These are phyloP conservation scores for Cygnus olor DNA, from an alignment of 2,797 vertebrate species.

Conservation along the genomic window DNA sequence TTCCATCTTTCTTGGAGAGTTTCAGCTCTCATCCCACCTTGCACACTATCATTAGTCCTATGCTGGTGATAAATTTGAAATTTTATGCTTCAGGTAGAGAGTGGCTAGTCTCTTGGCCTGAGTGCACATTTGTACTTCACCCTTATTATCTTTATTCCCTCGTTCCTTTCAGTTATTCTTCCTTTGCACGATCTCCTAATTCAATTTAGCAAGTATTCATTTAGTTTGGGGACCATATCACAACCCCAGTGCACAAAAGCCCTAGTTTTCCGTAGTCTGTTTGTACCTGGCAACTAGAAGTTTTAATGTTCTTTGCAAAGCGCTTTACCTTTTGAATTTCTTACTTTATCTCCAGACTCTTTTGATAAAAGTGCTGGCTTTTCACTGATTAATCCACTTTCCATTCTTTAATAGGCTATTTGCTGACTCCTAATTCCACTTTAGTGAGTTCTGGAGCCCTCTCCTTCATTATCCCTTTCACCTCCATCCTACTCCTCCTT, in stretches of 20 bases:
- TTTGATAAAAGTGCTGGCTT: background rate
- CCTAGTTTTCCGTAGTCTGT: background rate
- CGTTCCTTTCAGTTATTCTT: background rate
- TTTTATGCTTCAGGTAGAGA: background rate
- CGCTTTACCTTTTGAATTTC: background rate
- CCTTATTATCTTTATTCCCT: background rate
- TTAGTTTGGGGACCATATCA: background rate
- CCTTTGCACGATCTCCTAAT: background rate
- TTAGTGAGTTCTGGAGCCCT: background rate
- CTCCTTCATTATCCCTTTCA: background rate
- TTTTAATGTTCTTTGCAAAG: background rate
- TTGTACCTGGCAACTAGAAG: background rate
- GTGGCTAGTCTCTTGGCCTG: background rate
- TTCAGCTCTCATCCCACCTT: background rate
- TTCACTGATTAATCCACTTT: background rate
- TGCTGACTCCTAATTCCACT: background rate
- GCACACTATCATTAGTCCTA: background rate
- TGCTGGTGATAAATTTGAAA: background rate
- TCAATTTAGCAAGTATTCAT: background rate
- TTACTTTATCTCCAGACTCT: background rate
- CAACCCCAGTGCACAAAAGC: background rate
- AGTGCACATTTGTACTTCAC: background rate
- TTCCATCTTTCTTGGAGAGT: background rate
- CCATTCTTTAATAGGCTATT: background rate
- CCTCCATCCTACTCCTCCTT: background rate